Evolutionary conservation across 2,888 invertebrate genomes (phyloP), one percentile per base, ranked within the genome.

Genomic region (Conchocele bisecta): DNA sequence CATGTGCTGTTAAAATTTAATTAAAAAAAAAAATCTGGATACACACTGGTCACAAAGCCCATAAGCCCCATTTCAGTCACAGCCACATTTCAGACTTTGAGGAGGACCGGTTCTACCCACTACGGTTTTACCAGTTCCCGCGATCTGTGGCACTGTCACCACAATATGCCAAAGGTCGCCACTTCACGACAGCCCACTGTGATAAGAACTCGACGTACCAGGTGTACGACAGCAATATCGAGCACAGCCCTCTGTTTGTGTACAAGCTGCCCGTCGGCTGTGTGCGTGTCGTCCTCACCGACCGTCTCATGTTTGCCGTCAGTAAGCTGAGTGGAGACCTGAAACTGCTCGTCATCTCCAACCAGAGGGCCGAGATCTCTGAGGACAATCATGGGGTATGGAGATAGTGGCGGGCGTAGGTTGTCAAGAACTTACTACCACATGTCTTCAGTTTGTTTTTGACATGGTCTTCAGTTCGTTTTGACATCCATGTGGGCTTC

Each of bases 151-250:
- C 92, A 79, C 92, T 94, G 73, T 92, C 92, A 64, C 93, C 93
- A 1, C 94, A 94, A 87, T 92, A 92, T 85, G 93, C 93, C 35
- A 92, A 92, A 81, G 93, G 93, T 69, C 91, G 93, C 76, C 93
- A 93, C 86, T 90, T 94, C 61, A 93, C 94, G 77, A 93, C 94
- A 4, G 93, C 93, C 44, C 93, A 94, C 84, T 93, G 93, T 84
- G 91, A 92, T 81, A 92, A 93, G 26, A 92, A 93, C 7, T 84
- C 85, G 37, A 83, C 84, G 51, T 90, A 91, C 44, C 86, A 94
- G 94, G 92, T 95, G 69, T 94, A 95, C 88, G 93, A 93, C 83
- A 93, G 94, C 77, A 94, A 94, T 86, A 92, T 94, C 53, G 94
- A 94, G 83, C 92, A 94, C 64, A 93, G 93, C 70, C 95, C 95